These are phyloP conservation scores for Decapterus maruadsi DNA, from an alignment of 2,797 vertebrate species.

Conservation along the genomic window DNA sequence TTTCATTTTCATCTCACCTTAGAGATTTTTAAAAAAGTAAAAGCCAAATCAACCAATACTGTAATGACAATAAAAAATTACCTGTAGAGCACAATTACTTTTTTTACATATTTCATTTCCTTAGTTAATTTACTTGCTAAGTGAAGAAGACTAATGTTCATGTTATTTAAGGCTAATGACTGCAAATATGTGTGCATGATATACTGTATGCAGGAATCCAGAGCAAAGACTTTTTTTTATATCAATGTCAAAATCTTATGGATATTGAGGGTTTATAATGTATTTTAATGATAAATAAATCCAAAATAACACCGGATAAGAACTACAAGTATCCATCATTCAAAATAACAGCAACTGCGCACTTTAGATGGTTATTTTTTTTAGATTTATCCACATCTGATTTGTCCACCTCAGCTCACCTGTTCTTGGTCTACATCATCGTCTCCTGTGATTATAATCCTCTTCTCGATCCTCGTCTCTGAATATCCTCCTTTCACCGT, in stretches of 20 bases:
- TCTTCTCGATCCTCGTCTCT: constrained; percentile 98
- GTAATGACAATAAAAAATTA: neutral
- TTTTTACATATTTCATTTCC: neutral
- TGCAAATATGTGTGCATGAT: neutral
- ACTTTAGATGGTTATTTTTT: neutral
- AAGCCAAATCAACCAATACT: neutral
- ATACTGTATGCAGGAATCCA: neutral
- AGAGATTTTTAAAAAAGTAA: neutral
- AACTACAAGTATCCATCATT: neutral
- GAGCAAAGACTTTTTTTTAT: neutral
- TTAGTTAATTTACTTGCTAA: neutral
- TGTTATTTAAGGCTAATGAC: neutral
- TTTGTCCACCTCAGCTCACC: constrained; percentile 79
- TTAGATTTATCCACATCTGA: neutral
- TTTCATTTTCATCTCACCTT: neutral
- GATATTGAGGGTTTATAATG: neutral
- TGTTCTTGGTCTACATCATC: constrained; percentile 99
- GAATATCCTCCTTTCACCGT: constrained; percentile 99
- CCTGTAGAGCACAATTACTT: no score
- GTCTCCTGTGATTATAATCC: constrained; percentile 99
- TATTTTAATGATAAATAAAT: no score
- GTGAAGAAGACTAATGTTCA: neutral
- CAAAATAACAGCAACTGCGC: neutral
- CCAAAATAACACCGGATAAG: neutral
- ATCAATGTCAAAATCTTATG: neutral